Conservation (phyloP, 2,888 invertebrate genomes). For the Leucania comma region DNA sequence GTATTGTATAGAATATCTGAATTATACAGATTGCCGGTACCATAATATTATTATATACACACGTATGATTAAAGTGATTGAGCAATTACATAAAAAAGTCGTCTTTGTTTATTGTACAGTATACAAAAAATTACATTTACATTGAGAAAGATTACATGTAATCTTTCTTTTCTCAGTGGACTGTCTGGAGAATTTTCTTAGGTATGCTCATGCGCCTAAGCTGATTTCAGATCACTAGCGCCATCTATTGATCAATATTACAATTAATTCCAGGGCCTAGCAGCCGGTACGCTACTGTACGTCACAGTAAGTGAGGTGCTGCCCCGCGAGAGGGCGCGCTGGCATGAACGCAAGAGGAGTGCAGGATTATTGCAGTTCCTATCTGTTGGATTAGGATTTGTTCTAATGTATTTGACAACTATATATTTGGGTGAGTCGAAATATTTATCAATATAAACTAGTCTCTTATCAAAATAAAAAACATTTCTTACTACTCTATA, state of each 20-base stretch:
- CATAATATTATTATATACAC: no score
- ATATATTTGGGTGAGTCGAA: constrained; percentile 89
- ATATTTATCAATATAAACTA: neutral
- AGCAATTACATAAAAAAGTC: no score
- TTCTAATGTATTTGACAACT: constrained; percentile 92
- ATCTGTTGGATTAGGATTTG: constrained; percentile 91
- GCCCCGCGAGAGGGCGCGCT: constrained; percentile 94
- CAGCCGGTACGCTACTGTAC: constrained; percentile 94
- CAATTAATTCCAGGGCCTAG: constrained; percentile 90
- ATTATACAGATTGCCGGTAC: no score
- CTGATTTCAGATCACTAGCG: neutral
- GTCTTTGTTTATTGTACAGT: no score
- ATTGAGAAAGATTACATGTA: no score
- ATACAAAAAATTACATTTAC: no score
- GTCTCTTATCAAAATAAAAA: no score
- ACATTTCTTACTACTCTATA: constrained; percentile 18
- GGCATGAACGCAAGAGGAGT: constrained; percentile 91
- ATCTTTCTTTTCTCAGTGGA: neutral
- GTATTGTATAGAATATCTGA: no score
- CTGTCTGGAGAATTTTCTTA: neutral
- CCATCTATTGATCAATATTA: constrained; percentile 45
- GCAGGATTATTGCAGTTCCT: constrained; percentile 92
- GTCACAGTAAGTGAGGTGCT: constrained; percentile 95
- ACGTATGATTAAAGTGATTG: no score
- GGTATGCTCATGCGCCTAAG: neutral